Conservation (phyloP, 2,797 vertebrate genomes). For the Nyctalus aviator region DNA sequence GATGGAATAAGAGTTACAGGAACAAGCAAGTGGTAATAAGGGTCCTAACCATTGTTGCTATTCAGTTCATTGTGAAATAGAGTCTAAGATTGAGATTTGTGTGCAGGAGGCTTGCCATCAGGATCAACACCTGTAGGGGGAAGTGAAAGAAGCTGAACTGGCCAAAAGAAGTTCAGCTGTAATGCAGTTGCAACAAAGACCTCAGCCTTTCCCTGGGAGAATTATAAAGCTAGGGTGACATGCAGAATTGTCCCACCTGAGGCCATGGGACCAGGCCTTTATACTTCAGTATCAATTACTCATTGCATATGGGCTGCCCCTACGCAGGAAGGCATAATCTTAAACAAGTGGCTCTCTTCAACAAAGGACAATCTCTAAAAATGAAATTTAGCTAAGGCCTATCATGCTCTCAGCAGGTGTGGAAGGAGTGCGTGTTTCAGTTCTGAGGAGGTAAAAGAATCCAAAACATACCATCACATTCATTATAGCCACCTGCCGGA, state of each 20-base stretch:
- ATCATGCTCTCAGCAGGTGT: background rate
- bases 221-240: background rate
- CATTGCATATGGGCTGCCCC: background rate
- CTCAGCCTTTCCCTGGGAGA: background rate
- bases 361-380: background rate
- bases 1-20: background rate
- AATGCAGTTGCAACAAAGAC: background rate
- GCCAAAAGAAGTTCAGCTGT: background rate
- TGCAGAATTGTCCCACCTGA: background rate
- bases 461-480: background rate
- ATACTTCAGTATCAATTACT: background rate
- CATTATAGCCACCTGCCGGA: background rate
- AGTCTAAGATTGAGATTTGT: slow-evolving; percentile 30
- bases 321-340: background rate
- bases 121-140: background rate
- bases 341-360: slow-evolving; percentile 1
- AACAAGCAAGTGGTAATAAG: slow-evolving; percentile 31
- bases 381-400: background rate
- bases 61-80: slow-evolving; percentile 33
- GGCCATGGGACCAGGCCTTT: background rate
- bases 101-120: slow-evolving; percentile 10
- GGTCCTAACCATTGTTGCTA: background rate
- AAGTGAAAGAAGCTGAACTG: slow-evolving; percentile 11
- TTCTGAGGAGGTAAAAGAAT: background rate
- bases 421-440: background rate